Evolutionary conservation across 2,888 invertebrate species (phyloP), one percentile per base, ranked within the genome.

Genomic region (Drosophila niveifrons): DNA sequence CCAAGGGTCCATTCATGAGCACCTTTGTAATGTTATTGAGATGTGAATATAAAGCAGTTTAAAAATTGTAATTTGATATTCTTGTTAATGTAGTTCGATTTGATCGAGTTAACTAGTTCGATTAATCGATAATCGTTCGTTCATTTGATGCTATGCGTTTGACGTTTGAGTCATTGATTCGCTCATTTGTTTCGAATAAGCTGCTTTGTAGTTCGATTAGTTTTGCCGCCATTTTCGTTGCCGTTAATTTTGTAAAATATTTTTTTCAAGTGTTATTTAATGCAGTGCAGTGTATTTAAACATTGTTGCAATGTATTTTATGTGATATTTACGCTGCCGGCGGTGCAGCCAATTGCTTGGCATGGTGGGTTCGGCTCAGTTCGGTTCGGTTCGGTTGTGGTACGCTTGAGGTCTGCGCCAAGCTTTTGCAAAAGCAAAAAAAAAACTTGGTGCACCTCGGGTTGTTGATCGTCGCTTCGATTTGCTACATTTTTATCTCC

Each of bases 401-500:
- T 18, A 23, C 23, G 23, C 15, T 34, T 13, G 2, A 4, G 6
- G 17, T 17, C 17, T 17, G 17, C 17, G 17, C 3, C 17, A 11
- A 29, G 15, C 31, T 11, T 10, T 31, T 6, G 11, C 11, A 50
- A 57, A 23, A 23, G n/a, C n/a, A n/a, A 23, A 4, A 23, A 18
- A 0, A 23, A 23, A 23, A 62, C 57, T 64, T 64, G 61, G 50
- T 58, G 44, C 66, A 29, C 87, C 85, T 84, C 82, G 75, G 88
- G 90, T 68, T 82, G 81, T 87, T 85, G 90, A 86, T 83, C 84
- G 82, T 88, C 83, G 80, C 80, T 86, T 83, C 85, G 87, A 82
- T 83, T 82, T 80, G 86, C 75, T 78, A 85, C 78, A 81, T 82
- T 89, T 89, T 85, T 82, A 89, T 88, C 87, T 90, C 81, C 88